Base-by-base conservation (phyloP, 1,140 invertebrate species). In the Drosophila tropicalis region DNA sequence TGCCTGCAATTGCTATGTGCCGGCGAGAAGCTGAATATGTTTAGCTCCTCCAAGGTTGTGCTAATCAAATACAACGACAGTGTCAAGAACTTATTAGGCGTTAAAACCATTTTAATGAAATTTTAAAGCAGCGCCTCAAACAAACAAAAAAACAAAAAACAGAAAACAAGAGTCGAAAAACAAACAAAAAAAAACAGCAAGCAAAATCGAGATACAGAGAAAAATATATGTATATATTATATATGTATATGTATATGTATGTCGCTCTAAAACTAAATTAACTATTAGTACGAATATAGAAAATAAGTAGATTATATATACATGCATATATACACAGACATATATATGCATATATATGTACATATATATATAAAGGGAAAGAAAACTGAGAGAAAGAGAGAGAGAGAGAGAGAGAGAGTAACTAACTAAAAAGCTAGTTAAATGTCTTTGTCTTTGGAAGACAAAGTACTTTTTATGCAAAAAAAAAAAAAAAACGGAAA, bases 31-130 rank as follows among this genome's bases (percentile, higher is more conserved):
- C 94, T 96, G 51, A 96, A 96, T 79, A 94, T 96, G 36, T 82
- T 86, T 22, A 93, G 95, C 25, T 95, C 95, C 19, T 96, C 96
- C 25, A 96, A 97, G 92, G 95, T 97, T 65, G 94, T 95, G n/a
- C 94, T 97, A 32, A 95, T 97, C 65, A 95, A 95, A 81, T 97
- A 97, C 92, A 96, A 96, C 69, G 96, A 97, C 63, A 95, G 94
- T 85, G 95, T 97, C 57, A 76, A 78, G 62, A 92, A 91, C 62
- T 81, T 92, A 85, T 77, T 92, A 73, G 91, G 91, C 67, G 91
- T 92, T 13, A 92, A 92, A 79, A 89, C 91, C 70, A 92, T 92
- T 82, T 85, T 92, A 78, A 92, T 92, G 91, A 83, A 92, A 79
- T 92, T 92, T 91, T 92, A 92, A 75, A 66, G 55, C 51, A 36